Base-by-base conservation (phyloP, 2,113 vertebrate genomes). In the Damaliscus lunatus region DNA sequence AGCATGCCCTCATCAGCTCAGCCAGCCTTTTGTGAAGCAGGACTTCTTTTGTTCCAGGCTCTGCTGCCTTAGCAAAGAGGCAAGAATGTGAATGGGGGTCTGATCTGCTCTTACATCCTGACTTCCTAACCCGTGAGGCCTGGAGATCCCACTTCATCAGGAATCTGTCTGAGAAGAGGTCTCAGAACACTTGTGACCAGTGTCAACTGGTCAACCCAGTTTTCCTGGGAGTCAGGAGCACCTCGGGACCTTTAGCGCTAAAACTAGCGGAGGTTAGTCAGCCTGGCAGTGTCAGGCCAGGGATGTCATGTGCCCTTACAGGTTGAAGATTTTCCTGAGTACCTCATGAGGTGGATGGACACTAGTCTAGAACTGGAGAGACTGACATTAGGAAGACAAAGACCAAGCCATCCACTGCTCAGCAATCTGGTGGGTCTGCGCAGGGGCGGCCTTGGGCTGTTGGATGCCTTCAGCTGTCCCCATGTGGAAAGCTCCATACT, bases 1-100 rank as follows among this genome's bases (percentile, higher is more conserved):
- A 93, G 89, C 94, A 91, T 96, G 96, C 55, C 52, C n/a, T 96
- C 71, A 90, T 52, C 50, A 97, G 97, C n/a, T 96, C 80, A 84
- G 25, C 40, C 59, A 71, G 90, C 3, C n/a, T 91, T 88, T 97
- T 87, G 95, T 62, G 93, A 98, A 83, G 78, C 90, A 97, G 71
- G 64, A 50, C 43, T 85, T 57, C 82, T 94, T 88, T 71, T 43
- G 62, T 43, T 83, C 46, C n/a, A 87, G 64, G 46, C 74, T 97
- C 64, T n/a, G 33, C 53, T 94, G 33, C 8, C n/a, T 74, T 57
- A 90, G 83, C 59, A 84, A 96, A 83, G 90, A 90, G 84, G 81
- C 50, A 48, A 91, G 87, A 60, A 85, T 62, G 57, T 90, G 57
- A 67, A 85, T 31, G 14, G 50, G 31, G 53, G 27, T 91, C 13